Base-by-base conservation (phyloP, 1,140 invertebrate genomes). In the Zaprionus kolodkinae region DNA sequence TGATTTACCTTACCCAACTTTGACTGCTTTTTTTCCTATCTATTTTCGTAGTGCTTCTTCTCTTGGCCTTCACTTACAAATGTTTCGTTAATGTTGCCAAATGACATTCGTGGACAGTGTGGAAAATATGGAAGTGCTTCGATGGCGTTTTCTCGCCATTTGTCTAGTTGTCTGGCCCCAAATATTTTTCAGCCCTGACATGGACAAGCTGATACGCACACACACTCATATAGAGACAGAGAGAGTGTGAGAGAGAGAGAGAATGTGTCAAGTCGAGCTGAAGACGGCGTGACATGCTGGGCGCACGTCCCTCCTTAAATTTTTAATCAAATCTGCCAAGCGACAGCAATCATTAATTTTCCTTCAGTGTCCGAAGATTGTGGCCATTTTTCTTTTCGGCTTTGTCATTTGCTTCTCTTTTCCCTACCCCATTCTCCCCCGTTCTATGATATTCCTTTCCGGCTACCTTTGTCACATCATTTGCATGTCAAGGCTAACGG, bases 261-360 rank as follows among this genome's bases (percentile, higher is more conserved):
- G 43, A 66, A 76, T 72, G 64, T 76, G 74, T 73, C 75, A 77
- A 72, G 71, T 73, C 70, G 60, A 68, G 64, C 70, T 77, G 75
- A 77, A 73, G 59, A 66, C 70, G 70, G 70, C 61, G 33, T 77
- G 75, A 77, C 75, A 67, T 55, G 55, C 62, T 60, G 61, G 68
- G 36, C 68, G 62, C 61, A 54, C 50, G 56, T 54, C 27, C 27
- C 56, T 66, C 59, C 40, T 68, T 77, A 67, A 73, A 77, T 77
- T 73, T 76, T 77, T 77, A 73, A 77, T 73, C 75, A 77, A 77
- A 77, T 73, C 71, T 63, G 70, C 35, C 54, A 33, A 59, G 63
- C 70, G 75, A 73, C 75, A 77, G 64, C 57, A 63, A 59, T 77
- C 75, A 73, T 76, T 76, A 76, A 76, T 76, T 76, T 76, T 72